Evolutionary conservation across 2,797 vertebrate genomes (phyloP), one percentile per base, ranked within the genome.

Genomic region (Eremophila alpestris): DNA sequence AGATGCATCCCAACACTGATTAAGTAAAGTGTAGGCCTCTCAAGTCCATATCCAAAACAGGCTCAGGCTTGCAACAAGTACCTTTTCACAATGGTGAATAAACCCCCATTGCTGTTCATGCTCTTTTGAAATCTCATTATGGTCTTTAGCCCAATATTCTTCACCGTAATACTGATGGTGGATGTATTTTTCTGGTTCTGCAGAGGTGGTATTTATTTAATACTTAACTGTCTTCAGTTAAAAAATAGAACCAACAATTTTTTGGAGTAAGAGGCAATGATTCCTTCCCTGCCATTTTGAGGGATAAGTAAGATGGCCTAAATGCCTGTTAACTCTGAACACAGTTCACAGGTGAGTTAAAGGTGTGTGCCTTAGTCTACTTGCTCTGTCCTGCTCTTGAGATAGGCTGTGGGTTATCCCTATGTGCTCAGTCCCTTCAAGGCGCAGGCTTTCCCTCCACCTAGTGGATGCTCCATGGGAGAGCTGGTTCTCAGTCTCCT

Each of bases 361-460:
- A 38, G 38, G 38, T 38, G 2, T 15, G 40, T 75, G 19, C 24
- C 19, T 46, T 7, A 5, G 27, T 29, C 20, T 32, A 11, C 9
- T 36, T 29, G 41, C 22, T 75, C 18, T 10, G 13, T 75, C 13
- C 18, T 7, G 1, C 41, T 36, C 7, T 36, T 29, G 48, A 6
- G 43, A 11, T 1, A 3, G 36, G 8, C 49, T 21, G 63, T 38
- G 38, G 20, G 10, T 26, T 45, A 26, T 63, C 16, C 56, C 12
- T n/a, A 1, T 0, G 1, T 9, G 38, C 32, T 32, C 29, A 16
- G 8, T 36, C 29, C 14, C 1, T 0, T 13, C 7, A 4, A 15
- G 29, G 24, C 1, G 0, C 5, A 6, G 10, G 22, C 64, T 73
- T 40, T 54, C 24, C 16, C 60, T 73, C 55, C 8, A 2, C 40